Base-by-base conservation (phyloP, 2,888 invertebrate genomes). In the Eucriotettix oculatus region DNA sequence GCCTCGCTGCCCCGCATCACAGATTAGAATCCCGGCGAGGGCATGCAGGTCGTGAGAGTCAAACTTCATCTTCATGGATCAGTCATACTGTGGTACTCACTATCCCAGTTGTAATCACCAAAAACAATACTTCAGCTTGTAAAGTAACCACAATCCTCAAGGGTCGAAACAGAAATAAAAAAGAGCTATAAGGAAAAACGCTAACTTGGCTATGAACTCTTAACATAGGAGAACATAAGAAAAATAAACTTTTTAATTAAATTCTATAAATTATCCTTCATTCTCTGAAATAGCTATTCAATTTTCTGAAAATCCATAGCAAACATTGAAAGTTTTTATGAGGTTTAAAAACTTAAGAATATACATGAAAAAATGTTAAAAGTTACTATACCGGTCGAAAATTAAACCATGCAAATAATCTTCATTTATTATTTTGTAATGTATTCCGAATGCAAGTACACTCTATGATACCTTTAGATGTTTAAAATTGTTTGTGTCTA, bases 401-500 rank as follows among this genome's bases (percentile, higher is more conserved):
- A 48, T 48, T 12, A 48, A 48, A 7, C 44, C 5, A 5, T 48
- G 48, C 9, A 48, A 48, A 48, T 48, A 9, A 48, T 48, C 48
- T 48, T 14, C 48, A 2, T 5, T 2, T 7, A n/a, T 2, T 14
- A 48, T 48, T 9, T 7, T 9, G n/a, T 48, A 14, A 48, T 48
- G 48, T 10, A 56, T 40, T 40, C 56, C 7, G 41, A 56, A 56
- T 56, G 7, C 29, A 9, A 56, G 5, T 41, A 56, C 40, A 56
- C 5, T 10, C 56, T 56, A 56, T 56, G 56, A 56, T 5, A 54
- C 56, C 56, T 56, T 56, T 56, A 41, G 40, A 56, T 40, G 56
- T 56, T 56, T 56, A 41, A 56, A 56, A 56, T 56, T 41, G 40
- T 56, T 56, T 56, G 41, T 56, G 56, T 56, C 56, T 41, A 56